Evolutionary conservation across 2,888 invertebrate species (phyloP).

Genomic region (Chalcis sispes): DNA sequence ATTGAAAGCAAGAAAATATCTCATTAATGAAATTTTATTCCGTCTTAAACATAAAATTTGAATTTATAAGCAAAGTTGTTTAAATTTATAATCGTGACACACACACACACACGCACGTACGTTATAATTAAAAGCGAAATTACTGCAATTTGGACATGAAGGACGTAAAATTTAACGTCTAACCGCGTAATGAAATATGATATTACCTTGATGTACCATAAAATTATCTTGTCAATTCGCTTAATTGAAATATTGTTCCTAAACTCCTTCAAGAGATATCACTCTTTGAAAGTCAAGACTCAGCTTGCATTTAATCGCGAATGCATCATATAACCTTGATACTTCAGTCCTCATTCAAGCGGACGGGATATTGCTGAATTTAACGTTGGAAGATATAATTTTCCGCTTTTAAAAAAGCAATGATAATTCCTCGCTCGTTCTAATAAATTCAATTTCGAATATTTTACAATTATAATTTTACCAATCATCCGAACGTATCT

Average conservation of each 20-base stretch:
- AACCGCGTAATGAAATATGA: neutral
- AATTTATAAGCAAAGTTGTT: too few species aligned
- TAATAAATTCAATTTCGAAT: neutral
- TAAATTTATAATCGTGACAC: too few species aligned
- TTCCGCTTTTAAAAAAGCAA: constrained; percentile 23
- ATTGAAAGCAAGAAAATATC: too few species aligned
- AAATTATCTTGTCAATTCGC: constrained; percentile 43
- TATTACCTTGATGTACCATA: neutral
- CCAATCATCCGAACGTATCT: neutral
- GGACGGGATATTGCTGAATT: neutral
- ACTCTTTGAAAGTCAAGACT: constrained; percentile 7
- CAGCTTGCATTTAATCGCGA: constrained; percentile 2
- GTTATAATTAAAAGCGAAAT: neutral
- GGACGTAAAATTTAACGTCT: constrained; percentile 10
- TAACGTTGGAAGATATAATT: constrained; percentile 5
- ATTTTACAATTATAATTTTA: neutral
- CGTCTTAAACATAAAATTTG: too few species aligned
- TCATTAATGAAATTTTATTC: too few species aligned
- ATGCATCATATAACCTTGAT: constrained; percentile 27
- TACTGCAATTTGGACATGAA: neutral
- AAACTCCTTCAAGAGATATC: constrained; percentile 9
- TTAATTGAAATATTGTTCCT: constrained; percentile 36
- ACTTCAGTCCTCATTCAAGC: constrained; percentile 13
- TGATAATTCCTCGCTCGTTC: constrained; percentile 4
- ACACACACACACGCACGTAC: too few species aligned